Evolutionary conservation across 2,113 vertebrate species (phyloP), one percentile per base, ranked within the genome.

Genomic region (Coracopsis vasa): DNA sequence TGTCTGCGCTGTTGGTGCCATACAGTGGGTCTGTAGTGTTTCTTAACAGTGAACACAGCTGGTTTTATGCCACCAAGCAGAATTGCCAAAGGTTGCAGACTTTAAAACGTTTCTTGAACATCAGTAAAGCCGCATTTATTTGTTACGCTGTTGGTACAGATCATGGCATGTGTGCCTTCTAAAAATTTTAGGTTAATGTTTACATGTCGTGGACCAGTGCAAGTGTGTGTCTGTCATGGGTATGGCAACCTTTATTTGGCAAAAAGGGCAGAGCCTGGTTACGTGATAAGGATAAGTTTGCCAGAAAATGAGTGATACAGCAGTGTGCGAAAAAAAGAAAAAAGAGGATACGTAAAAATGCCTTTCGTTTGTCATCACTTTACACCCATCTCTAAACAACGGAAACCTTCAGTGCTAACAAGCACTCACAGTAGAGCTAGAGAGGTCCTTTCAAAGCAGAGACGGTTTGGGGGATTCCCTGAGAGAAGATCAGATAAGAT

Each of bases 401-500:
- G 2, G 51, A 90, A 90, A 56, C 45, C 56, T 86, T 69, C 51
- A 25, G 75, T 12, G 17, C 61, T 87, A 24, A 67, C 80, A 61
- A 86, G 70, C 54, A 67, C 48, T 84, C 39, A 58, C 67, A 75
- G 67, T 50, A 75, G 58, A 86, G 71, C 80, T 86, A 25, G 64
- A 94, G 86, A 94, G 70, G 92, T 75, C 88, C 88, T 91, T 58
- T 92, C 19, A 3, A 82, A 95, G 82, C 58, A 2, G 64, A 81
- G 60, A 35, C 0, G 11, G 11, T 91, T 91, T 6, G 6, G 77
- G 89, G 74, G 88, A 95, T 94, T 96, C 94, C 95, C 92, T 96
- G 70, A 90, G 88, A 95, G 88, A 87, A 97, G 93, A 96, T 97
- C 92, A 97, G 94, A 97, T 96, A 97, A 96, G 95, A 95, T 75